Evolutionary conservation across 37 sponge, comb jelly and placozoan species (phyloP).

Genomic region (Oopsacas minuta): DNA sequence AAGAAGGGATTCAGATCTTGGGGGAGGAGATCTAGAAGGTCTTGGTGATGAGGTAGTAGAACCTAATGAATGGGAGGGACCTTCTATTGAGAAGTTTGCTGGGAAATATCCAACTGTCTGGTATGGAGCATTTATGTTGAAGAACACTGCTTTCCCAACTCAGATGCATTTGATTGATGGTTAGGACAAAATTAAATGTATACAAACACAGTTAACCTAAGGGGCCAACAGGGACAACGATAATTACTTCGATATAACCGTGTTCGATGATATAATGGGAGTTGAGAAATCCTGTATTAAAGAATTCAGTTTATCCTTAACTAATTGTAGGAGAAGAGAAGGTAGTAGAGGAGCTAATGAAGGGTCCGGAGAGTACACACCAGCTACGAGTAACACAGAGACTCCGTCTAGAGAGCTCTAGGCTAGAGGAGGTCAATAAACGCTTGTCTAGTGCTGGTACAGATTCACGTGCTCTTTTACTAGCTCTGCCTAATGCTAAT

Average conservation of each 20-base stretch:
- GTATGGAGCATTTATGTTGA: constrained; percentile 77
- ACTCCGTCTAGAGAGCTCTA: constrained; percentile 71
- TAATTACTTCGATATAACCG: too few relatives aligned
- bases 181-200: too few relatives aligned
- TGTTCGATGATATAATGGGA: too few relatives aligned
- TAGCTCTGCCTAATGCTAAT: constrained; percentile 59
- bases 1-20: not conserved
- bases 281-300: too few relatives aligned
- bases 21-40: not conserved
- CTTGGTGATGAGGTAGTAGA: constrained; percentile 6
- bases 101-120: constrained; percentile 64
- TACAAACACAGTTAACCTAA: too few relatives aligned
- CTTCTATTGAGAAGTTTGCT: not conserved
- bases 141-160: constrained; percentile 79
- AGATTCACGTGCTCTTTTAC: constrained; percentile 60
- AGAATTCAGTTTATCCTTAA: too few relatives aligned
- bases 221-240: too few relatives aligned
- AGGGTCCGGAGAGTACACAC: constrained; percentile 29
- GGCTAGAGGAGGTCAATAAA: constrained; percentile 89
- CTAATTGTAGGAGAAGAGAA: constrained; percentile 23
- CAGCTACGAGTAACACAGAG: constrained; percentile 61
- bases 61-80: not conserved
- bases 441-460: constrained; percentile 74
- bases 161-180: constrained; percentile 86
- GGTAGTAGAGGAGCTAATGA: constrained; percentile 45